Conservation (phyloP, 2,888 invertebrate genomes). For the Eurytoma californica region DNA sequence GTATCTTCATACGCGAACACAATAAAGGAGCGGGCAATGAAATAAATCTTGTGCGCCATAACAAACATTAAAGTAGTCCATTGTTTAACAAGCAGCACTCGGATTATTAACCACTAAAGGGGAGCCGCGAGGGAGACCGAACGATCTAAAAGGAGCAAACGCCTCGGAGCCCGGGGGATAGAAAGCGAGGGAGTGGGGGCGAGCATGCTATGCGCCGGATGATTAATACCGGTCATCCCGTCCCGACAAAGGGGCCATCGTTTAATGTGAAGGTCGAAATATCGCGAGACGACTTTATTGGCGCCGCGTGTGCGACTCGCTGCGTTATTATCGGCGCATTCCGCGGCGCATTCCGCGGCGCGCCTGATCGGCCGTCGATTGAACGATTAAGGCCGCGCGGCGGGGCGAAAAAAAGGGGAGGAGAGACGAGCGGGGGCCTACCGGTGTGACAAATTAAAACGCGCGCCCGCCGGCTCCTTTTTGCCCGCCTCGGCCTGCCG, state of each 20-base stretch:
- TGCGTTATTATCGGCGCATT: slow-evolving; percentile 12
- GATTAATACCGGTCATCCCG: slow-evolving; percentile 57
- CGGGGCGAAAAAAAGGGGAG: not conserved
- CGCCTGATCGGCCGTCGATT: no score
- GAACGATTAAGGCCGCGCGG: not conserved
- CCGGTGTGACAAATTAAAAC: slow-evolving; percentile 65
- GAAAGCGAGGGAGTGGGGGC: not conserved
- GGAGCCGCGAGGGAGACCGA: not conserved
- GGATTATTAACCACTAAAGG: no score
- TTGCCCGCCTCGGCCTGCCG: slow-evolving; percentile 13
- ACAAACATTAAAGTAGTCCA: not conserved
- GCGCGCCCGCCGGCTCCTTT: slow-evolving; percentile 56
- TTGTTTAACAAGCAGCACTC: not conserved
- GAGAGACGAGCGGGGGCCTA: not conserved
- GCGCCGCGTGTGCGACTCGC: slow-evolving; percentile 8
- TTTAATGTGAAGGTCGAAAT: slow-evolving; percentile 58
- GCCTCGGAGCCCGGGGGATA: not conserved
- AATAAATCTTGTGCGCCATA: no score
- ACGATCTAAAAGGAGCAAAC: not conserved
- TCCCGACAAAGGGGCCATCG: slow-evolving; percentile 58
- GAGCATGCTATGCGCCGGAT: slow-evolving; percentile 7
- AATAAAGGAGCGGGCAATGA: no score
- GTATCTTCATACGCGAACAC: no score
- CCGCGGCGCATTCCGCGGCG: not conserved
- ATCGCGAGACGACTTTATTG: slow-evolving; percentile 44